Evolutionary conservation across 2,797 vertebrate species (phyloP), one percentile per base, ranked within the genome.

Genomic region (Psittacula echo): DNA sequence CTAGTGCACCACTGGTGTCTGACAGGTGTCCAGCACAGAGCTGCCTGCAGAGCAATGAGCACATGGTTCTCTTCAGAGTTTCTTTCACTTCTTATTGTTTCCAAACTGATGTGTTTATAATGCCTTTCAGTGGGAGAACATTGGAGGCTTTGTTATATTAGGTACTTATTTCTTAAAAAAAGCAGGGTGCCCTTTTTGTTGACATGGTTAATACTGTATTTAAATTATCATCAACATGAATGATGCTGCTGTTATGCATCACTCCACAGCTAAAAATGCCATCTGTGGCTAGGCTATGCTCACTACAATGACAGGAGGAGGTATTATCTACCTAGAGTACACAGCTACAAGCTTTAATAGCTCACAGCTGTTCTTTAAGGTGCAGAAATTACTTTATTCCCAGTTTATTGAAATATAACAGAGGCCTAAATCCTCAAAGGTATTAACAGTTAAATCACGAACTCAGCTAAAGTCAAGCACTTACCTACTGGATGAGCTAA

Each of bases 371-470:
- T 58, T 90, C 74, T 84, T 87, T 60, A 87, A 87, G 93, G 85
- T 84, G 70, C 65, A 96, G 74, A 68, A 94, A 83, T 95, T 50
- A 77, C 86, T 95, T 96, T 95, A 95, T 87, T 94, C 92, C 75
- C 58, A n/a, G 68, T 96, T 96, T 95, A 95, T 91, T 95, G 96
- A 92, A 95, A 75, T 94, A 71, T 62, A 96, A 85, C 51, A 90
- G 80, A 94, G 84, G 75, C 32, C 81, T 74, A 96, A 96, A 94
- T 95, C 92, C 94, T 92, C 70, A 7, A 24, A 90, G 75, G 85
- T 70, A 92, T 96, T 83, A 95, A 82, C 70, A 91, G 79, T 77
- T 96, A 83, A 92, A 89, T 86, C 90, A 77, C 4, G 90, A 94
- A 91, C 68, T 75, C 11, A 13, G 78, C 72, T 80, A 68, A 26